Evolutionary conservation across 2,888 invertebrate species (phyloP).

Genomic region (Drepanosiphum platanoidis): DNA sequence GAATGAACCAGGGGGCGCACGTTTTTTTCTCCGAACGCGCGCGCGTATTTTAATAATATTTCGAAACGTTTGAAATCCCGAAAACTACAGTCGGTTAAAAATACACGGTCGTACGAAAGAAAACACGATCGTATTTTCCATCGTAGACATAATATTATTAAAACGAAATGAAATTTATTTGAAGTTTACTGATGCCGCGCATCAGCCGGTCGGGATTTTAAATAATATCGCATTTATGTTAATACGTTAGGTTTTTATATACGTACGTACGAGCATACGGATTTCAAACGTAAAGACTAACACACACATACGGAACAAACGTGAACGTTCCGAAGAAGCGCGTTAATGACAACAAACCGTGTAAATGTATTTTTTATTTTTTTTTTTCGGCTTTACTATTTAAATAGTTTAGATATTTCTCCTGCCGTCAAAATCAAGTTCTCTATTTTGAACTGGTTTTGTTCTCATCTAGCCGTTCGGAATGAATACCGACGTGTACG

Average conservation of each 20-base stretch:
- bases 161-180: neutral
- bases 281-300: slow-evolving; percentile 7
- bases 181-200: neutral
- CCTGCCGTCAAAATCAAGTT: slow-evolving; percentile 23
- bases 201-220: neutral
- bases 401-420: slow-evolving; percentile 25
- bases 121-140: neutral
- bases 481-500: slow-evolving; percentile 48
- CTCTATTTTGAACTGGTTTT: slow-evolving; percentile 56
- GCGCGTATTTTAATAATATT: neutral
- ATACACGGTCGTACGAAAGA: neutral
- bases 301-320: neutral
- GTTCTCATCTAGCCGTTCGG: slow-evolving; percentile 46
- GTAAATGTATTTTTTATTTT: neutral
- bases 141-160: neutral
- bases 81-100: neutral
- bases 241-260: too few species aligned
- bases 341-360: slow-evolving; percentile 1
- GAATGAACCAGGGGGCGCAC: too few species aligned
- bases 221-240: slow-evolving; percentile 12
- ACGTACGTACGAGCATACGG: neutral
- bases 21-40: neutral
- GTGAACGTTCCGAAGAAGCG: neutral
- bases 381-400: neutral
- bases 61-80: neutral